phyloP scores from a whole-genome alignment of 2,888 invertebrate genomes.

The Andrena flavipes region DNA sequence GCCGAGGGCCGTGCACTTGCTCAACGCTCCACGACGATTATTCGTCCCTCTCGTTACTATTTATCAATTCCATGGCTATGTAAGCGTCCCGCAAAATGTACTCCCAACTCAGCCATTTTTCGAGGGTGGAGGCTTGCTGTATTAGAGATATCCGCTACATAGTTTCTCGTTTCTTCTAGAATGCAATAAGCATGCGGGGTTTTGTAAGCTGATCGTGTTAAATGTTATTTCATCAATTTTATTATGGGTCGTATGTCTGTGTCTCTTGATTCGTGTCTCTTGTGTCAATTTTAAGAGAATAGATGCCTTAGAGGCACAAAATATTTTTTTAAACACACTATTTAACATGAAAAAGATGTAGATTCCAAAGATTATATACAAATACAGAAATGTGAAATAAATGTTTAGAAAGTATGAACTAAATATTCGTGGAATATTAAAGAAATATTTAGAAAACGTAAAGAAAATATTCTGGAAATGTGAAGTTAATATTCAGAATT shows the following conservation, averaged over 20 bases:
- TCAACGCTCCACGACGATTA: conserved; percentile 39
- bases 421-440: no score
- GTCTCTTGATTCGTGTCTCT: neutral
- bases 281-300: no score
- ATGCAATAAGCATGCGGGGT: neutral
- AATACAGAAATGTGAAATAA: no score
- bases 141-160: neutral
- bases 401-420: no score
- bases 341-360: no score
- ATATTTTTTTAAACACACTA: no score
- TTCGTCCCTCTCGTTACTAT: conserved; percentile 47
- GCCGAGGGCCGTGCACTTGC: conserved; percentile 54
- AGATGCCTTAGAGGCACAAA: no score
- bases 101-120: neutral
- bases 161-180: neutral
- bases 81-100: conserved; percentile 5
- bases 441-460: no score
- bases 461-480: no score
- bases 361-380: no score
- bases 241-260: neutral
- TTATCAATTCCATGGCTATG: conserved; percentile 41
- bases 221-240: neutral
- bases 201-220: neutral
- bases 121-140: neutral
- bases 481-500: no score